A percentile compares a stretch with the other conserved stretches of the same genome.
Evolutionary conservation across 2,797 vertebrate species (phyloP).

Genomic region (Otolemur crassicaudatus): DNA sequence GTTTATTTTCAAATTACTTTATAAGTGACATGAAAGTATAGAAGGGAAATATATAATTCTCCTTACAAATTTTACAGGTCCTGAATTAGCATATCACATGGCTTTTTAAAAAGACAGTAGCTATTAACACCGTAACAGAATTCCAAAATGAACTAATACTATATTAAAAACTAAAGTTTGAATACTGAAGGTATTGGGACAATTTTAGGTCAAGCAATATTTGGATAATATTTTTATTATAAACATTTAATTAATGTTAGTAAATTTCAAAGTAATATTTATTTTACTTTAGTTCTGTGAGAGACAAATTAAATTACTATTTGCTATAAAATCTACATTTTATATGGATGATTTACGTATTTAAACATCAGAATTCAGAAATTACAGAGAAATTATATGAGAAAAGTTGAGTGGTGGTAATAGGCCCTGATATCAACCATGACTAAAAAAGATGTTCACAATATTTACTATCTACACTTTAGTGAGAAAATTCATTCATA

Average conservation of each 20-base stretch:
- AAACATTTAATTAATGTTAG: slow-evolving; percentile 30
- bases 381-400: slow-evolving; percentile 35
- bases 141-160: slow-evolving; percentile 73
- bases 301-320: slow-evolving; percentile 28
- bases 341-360: slow-evolving; percentile 15
- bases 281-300: slow-evolving; percentile 54
- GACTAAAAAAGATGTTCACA: background rate
- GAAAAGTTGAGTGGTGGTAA: background rate
- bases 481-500: background rate
- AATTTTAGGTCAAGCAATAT: slow-evolving; percentile 52
- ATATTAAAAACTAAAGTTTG: slow-evolving; percentile 59
- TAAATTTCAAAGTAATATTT: slow-evolving; percentile 48
- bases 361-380: slow-evolving; percentile 53
- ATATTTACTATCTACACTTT: background rate
- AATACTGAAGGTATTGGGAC: slow-evolving; percentile 56
- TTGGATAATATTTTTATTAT: slow-evolving; percentile 49
- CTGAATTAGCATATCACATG: slow-evolving; percentile 73
- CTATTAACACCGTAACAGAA: slow-evolving; percentile 70
- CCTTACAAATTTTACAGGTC: slow-evolving; percentile 69
- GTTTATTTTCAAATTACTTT: slow-evolving; percentile 65
- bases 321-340: slow-evolving; percentile 27
- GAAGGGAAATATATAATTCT: slow-evolving; percentile 73
- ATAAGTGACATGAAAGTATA: slow-evolving; percentile 59
- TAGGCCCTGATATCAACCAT: background rate
- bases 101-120: slow-evolving; percentile 66